Evolutionary conservation across 1,140 invertebrate species (phyloP), one percentile per base, ranked within the genome.

Genomic region (Melanaphis sacchari): DNA sequence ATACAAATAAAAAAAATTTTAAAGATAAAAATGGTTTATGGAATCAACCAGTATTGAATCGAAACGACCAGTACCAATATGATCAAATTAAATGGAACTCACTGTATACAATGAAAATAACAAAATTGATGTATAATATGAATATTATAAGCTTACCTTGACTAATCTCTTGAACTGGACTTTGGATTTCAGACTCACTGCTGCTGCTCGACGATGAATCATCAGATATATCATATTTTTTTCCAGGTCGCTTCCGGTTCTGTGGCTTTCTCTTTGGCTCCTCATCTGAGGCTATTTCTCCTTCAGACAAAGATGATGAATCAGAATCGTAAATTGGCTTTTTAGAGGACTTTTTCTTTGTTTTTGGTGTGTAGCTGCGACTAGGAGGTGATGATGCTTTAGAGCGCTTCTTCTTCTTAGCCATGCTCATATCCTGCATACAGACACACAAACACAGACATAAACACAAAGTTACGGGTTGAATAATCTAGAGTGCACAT

Each of bases 261-360:
- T 52, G 76, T 2, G 40, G 76, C 31, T 85, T 92, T 1, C 36
- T 82, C 24, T 92, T 31, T 2, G 81, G 91, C 0, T 85, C 84
- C 21, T 93, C 91, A n/a, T 93, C 91, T 3, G 59, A 76, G 0
- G 40, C 91, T 54, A 93, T 93, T 41, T 93, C 91, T 1, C 91
- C 91, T 54, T 93, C 91, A 6, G 91, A 93, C 36, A 93, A 41
- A 2, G 91, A 93, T 31, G 91, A 92, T 1, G 66, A 82, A 36
- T 93, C 81, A 18, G 91, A 93, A 31, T 93, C 91, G 4, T 93
- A 93, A 41, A 84, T 54, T 2, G n/a, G 81, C 40, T 93, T 93
- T 40, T 93, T 93, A 21, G 46, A 76, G 15, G n/a, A 52, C 46
- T 84, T 93, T 5, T 49, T 81, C 26, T 93, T 93, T 5, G 36